Percentiles rank a stretch among this genome's conserved stretches.
Evolutionary conservation across 1,140 invertebrate species (phyloP).

Genomic region (Limonius californicus): DNA sequence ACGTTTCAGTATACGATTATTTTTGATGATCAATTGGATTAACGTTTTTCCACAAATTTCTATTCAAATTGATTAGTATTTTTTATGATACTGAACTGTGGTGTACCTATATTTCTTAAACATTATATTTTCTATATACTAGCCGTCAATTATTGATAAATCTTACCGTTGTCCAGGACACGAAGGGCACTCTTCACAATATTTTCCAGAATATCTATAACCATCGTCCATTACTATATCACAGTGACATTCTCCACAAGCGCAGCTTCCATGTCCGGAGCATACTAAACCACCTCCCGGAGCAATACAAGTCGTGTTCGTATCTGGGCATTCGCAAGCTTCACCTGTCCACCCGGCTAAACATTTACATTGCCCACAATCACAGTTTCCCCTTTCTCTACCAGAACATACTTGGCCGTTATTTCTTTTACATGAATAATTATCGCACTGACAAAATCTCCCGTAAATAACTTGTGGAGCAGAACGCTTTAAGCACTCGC

Average conservation of each 20-base stretch:
- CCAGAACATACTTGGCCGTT: constrained; percentile 27
- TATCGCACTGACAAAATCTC: constrained; percentile 89
- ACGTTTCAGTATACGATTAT: too few species aligned
- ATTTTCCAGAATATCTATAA: constrained; percentile 72
- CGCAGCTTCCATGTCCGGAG: constrained; percentile 61
- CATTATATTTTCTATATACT: too few species aligned
- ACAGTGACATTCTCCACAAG: constrained; percentile 84
- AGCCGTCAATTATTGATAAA: too few species aligned
- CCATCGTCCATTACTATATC: constrained; percentile 56
- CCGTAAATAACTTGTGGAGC: constrained; percentile 61
- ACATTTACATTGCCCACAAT: constrained; percentile 64
- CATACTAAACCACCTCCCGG: constrained; percentile 60
- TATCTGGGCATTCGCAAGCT: constrained; percentile 77
- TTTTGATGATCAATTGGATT: too few species aligned
- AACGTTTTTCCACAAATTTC: too few species aligned
- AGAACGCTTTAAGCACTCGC: constrained; percentile 63
- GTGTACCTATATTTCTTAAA: too few species aligned
- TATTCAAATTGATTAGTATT: too few species aligned
- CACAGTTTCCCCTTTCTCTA: constrained; percentile 31
- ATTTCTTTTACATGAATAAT: constrained; percentile 85
- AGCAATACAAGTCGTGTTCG: constrained; percentile 71
- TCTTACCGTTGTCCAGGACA: constrained; percentile 36
- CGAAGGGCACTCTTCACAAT: constrained; percentile 88
- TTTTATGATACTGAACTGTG: too few species aligned
- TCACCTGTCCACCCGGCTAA: constrained; percentile 71